Base-by-base conservation (phyloP, 2,888 invertebrate species). In the Emesis furor region DNA sequence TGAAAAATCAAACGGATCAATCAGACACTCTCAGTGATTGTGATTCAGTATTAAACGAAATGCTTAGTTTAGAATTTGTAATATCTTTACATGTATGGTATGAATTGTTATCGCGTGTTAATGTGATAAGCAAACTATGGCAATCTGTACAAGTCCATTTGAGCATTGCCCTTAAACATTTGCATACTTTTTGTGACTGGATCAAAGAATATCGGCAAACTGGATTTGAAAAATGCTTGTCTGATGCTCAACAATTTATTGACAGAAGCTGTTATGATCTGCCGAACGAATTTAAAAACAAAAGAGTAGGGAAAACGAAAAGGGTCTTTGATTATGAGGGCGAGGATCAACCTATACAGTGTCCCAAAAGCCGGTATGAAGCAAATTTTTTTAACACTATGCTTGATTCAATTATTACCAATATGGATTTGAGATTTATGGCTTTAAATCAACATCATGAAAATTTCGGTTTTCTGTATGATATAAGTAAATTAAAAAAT, bases 241-340 rank as follows among this genome's bases (percentile, higher is more conserved):
- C 77, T 79, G 77, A 83, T 46, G 73, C 46, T 79, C 65, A 37
- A 37, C 68, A 77, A 79, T 79, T 83, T 83, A 83, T 32, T 82
- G 82, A 79, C 71, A 69, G 69, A 81, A 78, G 81, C 77, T 68
- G 74, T 73, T 81, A 77, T 79, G 81, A 79, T 46, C 69, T 79
- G 79, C 76, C 78, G 67, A 79, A 81, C 74, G 82, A 79, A 12
- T 79, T 79, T 72, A 82, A 39, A 30, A 82, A 82, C 55, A 84
- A 81, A 84, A 81, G 79, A 73, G 79, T 84, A 78, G 78, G 73
- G 67, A 76, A 79, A 84, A 82, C 79, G 83, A 83, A 83, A 80
- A 80, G 59, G 68, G 68, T 80, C 59, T 80, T 80, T 24, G 78
- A 80, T 80, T 80, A 77, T 72, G 74, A 83, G 72, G 37, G 75